A percentile compares a stretch with the other conserved stretches of the same genome.
These are phyloP conservation scores for Diogma glabrata DNA, from an alignment of 2,888 invertebrate genomes.

Conservation along the genomic window DNA sequence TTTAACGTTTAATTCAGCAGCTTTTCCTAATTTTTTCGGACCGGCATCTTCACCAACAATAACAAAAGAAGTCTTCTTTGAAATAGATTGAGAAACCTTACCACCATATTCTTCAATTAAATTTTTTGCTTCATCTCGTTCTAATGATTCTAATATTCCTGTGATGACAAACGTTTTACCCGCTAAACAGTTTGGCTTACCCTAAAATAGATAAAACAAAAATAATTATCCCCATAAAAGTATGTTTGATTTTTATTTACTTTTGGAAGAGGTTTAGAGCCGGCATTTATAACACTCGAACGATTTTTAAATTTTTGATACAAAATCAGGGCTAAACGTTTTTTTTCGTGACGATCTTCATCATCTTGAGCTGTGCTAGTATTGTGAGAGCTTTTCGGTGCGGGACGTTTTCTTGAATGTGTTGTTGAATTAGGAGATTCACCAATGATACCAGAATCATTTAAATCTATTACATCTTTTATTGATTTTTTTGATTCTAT, in stretches of 20 bases:
- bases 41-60: constrained; percentile 80
- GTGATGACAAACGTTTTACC: constrained; percentile 65
- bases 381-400: background rate
- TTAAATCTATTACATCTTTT: constrained; percentile 37
- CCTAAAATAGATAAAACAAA: constrained; percentile 36
- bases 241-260: constrained; percentile 34
- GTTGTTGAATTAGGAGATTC: no score
- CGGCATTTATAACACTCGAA: constrained; percentile 69
- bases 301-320: constrained; percentile 69
- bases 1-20: constrained; percentile 55
- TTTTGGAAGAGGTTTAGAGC: constrained; percentile 72
- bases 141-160: constrained; percentile 79
- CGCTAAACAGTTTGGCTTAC: constrained; percentile 56
- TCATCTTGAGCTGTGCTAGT: constrained; percentile 31
- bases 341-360: constrained; percentile 57
- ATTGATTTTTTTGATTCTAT: no score
- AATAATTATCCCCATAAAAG: background rate
- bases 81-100: constrained; percentile 56
- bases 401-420: background rate
- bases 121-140: constrained; percentile 63
- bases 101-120: constrained; percentile 74
- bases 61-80: constrained; percentile 69
- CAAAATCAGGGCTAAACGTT: constrained; percentile 47
- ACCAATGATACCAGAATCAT: background rate
- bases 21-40: constrained; percentile 70